A percentile compares a stretch with the other conserved stretches of the same genome.
Evolutionary conservation across 2,888 invertebrate genomes (phyloP).

Genomic region (Drosophila eohydei): DNA sequence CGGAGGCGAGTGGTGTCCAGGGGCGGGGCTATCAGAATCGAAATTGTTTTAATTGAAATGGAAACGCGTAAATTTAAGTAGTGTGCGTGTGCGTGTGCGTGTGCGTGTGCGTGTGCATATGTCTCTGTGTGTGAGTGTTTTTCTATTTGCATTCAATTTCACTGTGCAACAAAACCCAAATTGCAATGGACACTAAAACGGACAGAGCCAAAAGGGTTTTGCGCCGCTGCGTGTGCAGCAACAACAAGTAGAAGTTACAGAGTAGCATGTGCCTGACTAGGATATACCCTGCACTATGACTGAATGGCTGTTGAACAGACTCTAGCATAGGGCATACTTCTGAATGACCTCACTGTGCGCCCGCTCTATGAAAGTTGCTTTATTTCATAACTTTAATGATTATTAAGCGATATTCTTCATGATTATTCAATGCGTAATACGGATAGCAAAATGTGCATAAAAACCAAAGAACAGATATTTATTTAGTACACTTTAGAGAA

Average conservation of each 20-base stretch:
- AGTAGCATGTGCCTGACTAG: neutral
- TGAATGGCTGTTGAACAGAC: neutral
- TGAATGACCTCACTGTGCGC: too few species aligned
- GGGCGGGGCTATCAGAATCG: slow-evolving; percentile 34
- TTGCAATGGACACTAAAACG: slow-evolving; percentile 71
- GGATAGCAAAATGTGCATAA: too few species aligned
- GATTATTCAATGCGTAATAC: too few species aligned
- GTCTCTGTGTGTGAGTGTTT: slow-evolving; percentile 39
- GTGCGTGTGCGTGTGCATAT: slow-evolving; percentile 11
- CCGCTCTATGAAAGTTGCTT: too few species aligned
- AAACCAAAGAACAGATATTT: too few species aligned
- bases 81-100: slow-evolving; percentile 34
- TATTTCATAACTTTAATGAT: too few species aligned
- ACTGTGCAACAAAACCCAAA: slow-evolving; percentile 73
- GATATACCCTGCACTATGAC: neutral
- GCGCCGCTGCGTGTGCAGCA: neutral
- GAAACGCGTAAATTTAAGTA: slow-evolving; percentile 78
- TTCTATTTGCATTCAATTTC: slow-evolving; percentile 80
- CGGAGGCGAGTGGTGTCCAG: slow-evolving; percentile 30
- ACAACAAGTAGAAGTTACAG: neutral
- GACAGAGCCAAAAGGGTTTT: slow-evolving; percentile 7
- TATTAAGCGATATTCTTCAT: too few species aligned
- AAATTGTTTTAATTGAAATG: slow-evolving; percentile 78
- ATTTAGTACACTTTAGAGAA: too few species aligned
- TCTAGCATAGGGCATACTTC: too few species aligned